A percentile compares a stretch with the other conserved stretches of the same genome.
These are phyloP conservation scores for Aix galericulata DNA, from an alignment of 2,113 vertebrate species.

Conservation along the genomic window DNA sequence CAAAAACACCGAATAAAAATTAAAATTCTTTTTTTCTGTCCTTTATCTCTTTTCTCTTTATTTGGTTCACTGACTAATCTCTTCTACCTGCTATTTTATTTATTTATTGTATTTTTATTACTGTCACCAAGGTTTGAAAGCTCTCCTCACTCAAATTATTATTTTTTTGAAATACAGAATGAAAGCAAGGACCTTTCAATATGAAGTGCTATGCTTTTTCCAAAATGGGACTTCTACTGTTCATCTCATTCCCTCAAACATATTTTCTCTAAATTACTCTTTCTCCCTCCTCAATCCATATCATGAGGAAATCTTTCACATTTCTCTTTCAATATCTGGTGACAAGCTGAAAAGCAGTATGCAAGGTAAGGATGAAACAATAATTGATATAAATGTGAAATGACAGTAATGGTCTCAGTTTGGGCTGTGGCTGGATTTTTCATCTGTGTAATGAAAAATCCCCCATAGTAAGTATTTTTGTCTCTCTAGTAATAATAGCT, in stretches of 20 bases:
- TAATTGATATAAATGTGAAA: constrained; percentile 20
- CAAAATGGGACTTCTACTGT: neutral
- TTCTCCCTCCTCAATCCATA: neutral
- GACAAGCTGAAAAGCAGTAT: constrained; percentile 2
- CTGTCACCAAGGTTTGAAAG: neutral
- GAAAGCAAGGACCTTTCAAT: neutral
- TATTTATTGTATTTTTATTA: neutral
- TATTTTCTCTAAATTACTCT: constrained; percentile 1
- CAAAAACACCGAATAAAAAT: neutral
- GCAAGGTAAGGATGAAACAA: constrained; percentile 10
- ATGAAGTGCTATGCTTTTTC: neutral
- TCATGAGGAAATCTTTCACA: neutral
- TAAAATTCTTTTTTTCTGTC: neutral
- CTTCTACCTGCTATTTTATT: neutral
- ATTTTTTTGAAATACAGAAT: neutral
- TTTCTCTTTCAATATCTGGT: constrained; percentile 30
- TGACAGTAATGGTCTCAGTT: constrained; percentile 14
- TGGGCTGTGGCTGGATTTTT: neutral
- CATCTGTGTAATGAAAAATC: neutral
- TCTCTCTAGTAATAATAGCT: neutral
- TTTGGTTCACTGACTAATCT: neutral
- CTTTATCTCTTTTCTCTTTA: neutral
- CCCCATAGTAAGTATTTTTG: neutral
- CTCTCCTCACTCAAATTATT: neutral
- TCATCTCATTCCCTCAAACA: neutral